Base-by-base conservation (phyloP, 35 echinoderm and acorn worm genomes). In the Amphiura filiformis region DNA sequence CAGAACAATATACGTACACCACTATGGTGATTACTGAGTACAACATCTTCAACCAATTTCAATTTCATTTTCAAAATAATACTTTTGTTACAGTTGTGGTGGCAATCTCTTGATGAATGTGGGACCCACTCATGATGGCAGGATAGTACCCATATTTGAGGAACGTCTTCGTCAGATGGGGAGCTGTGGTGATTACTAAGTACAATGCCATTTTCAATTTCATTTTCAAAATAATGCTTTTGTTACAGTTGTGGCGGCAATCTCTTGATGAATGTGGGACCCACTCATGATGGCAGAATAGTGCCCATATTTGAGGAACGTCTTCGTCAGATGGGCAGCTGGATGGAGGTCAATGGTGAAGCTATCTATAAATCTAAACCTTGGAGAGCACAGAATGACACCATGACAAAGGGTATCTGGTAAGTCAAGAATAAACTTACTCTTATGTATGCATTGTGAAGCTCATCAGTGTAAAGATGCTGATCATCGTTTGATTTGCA, bases 41-140 rank as follows among this genome's bases (percentile, higher is more conserved):
- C n/a, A n/a, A n/a, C n/a, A n/a, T n/a, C n/a, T n/a, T n/a, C n/a
- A n/a, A n/a, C n/a, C n/a, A n/a, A n/a, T n/a, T n/a, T n/a, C n/a
- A n/a, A n/a, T n/a, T n/a, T n/a, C n/a, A n/a, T n/a, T n/a, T n/a
- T n/a, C n/a, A n/a, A n/a, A n/a, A n/a, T n/a, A n/a, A n/a, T n/a
- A n/a, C n/a, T n/a, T n/a, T n/a, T n/a, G n/a, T n/a, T n/a, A n/a
- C 61, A 99, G 96, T 87, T 99, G 90, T 87, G 90, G 94, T 32
- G 95, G 95, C 34, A 97, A 97, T 86, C 76, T 97, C 56, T 84
- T 97, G n/a, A 80, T 97, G 75, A 97, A 97, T 80, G 76, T 97
- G 2, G 95, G 95, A 7, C 95, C 95, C 35, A 97, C 95, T 32
- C 91, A 93, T 39, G 95, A 97, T 82, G 95, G 95, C 5, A 92